Base-by-base conservation (phyloP, 2,797 vertebrate species). In the Scolopax rusticola region DNA sequence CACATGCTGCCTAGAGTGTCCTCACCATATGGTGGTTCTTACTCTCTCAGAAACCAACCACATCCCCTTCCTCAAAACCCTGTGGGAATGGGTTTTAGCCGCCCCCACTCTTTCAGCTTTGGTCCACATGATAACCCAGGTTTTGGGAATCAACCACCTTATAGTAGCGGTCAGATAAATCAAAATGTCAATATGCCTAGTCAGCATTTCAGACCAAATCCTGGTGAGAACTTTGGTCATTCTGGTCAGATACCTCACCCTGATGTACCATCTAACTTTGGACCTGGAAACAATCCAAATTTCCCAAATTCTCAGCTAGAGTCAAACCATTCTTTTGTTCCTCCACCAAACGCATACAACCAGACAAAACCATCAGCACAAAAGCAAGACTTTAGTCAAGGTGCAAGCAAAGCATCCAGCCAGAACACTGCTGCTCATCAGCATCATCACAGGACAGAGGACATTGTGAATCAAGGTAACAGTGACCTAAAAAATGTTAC, bases 1-100 rank as follows among this genome's bases (percentile, higher is more conserved):
- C 98, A 98, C 48, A 95, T 98, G 73, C 97, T 98, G 65, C 97
- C 98, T 56, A 98, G 98, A 93, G 97, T 98, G 93, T 96, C 98
- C 51, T 97, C 98, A 2, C 98, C 97, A 0, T 98, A 98, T 43
- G 98, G 98, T 74, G 96, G 96, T 30, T 97, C 97, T 41, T 98
- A 98, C 75, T 96, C 98, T 10, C 97, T 98, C 91, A 98, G 98
- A 96, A 98, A 97, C 83, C 98, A 98, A 48, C 97, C 98, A 19
- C 98, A 98, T 78, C 95, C 97, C 7, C 98, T 99, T 95, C 96
- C 98, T 73, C 98, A 98, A 92, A 98, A 98, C 63, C 97, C 98
- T 4, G 82, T 98, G 78, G 98, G 97, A 76, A 97, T 98, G 97
- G 98, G 98, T 80, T 98, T 98, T 90, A 98, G 88, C 78, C 97